Conservation (phyloP, 2,888 invertebrate genomes). For the Noctua comes region DNA sequence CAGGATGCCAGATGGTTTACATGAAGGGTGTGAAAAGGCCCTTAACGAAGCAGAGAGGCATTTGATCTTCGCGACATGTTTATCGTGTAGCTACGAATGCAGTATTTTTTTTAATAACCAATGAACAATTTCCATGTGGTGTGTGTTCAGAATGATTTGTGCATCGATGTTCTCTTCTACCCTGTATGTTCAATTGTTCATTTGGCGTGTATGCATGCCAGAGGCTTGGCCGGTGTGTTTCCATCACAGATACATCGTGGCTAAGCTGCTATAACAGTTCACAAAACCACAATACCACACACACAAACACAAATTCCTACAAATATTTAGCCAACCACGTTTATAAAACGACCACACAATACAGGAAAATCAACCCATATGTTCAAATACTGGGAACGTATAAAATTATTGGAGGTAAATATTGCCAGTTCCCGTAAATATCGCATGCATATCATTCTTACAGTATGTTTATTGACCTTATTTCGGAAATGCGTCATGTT, state of each 20-base stretch:
- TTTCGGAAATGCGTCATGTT: slow-evolving; percentile 37
- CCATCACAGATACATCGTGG: no score
- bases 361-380: slow-evolving; percentile 16
- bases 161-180: neutral
- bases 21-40: no score
- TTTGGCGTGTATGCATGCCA: neutral
- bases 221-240: no score
- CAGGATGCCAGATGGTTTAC: no score
- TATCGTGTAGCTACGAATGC: no score
- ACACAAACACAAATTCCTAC: neutral
- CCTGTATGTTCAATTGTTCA: neutral
- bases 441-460: neutral
- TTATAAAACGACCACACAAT: neutral
- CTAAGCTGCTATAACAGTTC: neutral
- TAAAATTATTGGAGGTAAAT: slow-evolving; percentile 28
- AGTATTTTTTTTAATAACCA: no score
- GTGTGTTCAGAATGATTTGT: no score
- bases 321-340: neutral
- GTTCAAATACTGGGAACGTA: slow-evolving; percentile 17
- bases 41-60: no score
- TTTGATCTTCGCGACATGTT: no score
- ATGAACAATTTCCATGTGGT: no score
- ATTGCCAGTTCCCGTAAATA: neutral
- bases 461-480: slow-evolving; percentile 38
- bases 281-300: no score